These are phyloP conservation scores for Zaprionus taronus DNA, from an alignment of 1,140 invertebrate species.

Conservation along the genomic window DNA sequence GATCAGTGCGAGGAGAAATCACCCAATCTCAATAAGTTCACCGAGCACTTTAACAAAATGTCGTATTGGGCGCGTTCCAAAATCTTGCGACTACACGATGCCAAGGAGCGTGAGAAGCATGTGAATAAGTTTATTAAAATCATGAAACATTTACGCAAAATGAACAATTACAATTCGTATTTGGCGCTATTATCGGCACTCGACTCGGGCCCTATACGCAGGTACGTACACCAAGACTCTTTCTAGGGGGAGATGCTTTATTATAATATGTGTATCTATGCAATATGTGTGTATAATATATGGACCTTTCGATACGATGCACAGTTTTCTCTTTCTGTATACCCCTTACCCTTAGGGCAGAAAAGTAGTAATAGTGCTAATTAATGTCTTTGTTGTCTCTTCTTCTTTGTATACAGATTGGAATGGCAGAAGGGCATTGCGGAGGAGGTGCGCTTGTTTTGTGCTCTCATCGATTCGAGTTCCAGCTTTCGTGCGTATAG, in stretches of 20 bases:
- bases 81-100: conserved; percentile 92
- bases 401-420: conserved; percentile 86
- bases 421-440: conserved; percentile 98
- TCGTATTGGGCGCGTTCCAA: conserved; percentile 97
- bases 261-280: too few species aligned
- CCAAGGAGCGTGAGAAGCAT: conserved; percentile 97
- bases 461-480: conserved; percentile 97
- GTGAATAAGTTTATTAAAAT: conserved; percentile 99
- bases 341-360: too few species aligned
- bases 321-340: too few species aligned
- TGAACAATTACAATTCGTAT: conserved; percentile 99
- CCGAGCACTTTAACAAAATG: conserved; percentile 99
- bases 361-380: too few species aligned
- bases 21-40: conserved; percentile 98
- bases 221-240: conserved; percentile 39
- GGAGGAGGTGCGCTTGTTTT: conserved; percentile 97
- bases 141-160: conserved; percentile 98
- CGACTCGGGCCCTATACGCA: conserved; percentile 97
- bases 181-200: conserved; percentile 97
- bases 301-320: too few species aligned
- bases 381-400: neutral
- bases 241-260: too few species aligned
- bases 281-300: too few species aligned
- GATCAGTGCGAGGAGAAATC: conserved; percentile 98
- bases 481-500: conserved; percentile 98